Base-by-base conservation (phyloP, 2,113 vertebrate genomes). In the Colaptes auratus region DNA sequence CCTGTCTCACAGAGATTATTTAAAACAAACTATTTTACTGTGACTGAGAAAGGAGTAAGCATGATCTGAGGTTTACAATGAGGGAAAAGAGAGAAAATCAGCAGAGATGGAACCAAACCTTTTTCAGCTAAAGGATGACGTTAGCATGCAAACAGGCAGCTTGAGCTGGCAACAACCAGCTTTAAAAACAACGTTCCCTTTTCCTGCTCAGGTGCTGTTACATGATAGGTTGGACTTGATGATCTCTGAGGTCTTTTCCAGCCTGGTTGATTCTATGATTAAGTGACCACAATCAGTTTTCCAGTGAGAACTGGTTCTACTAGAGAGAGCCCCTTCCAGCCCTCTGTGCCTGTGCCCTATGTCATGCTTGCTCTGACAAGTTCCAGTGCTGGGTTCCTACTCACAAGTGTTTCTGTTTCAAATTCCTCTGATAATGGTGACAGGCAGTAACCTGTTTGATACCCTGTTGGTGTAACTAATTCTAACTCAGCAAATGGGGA, bases 391-490 rank as follows among this genome's bases (percentile, higher is more conserved):
- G 7, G 1, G 55, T 67, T 79, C 33, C 56, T 82, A 35, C 79
- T 86, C 58, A n/a, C 50, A 60, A 70, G 21, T 65, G 61, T 71
- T 92, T 53, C 63, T 72, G 1, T 79, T 93, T 92, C 67, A 55
- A 30, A 50, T 78, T 92, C 36, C 30, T 53, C 33, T 86, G 82
- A 81, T 86, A 72, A 31, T 2, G 0, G 53, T 74, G 72, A 73
- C 91, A 96, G 83, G 42, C 74, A 81, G 67, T 65, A 92, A 74
- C 82, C 69, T 3, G 0, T 87, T 89, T 86, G 72, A 75, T 81
- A 52, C 59, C 59, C n/a, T 82, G 86, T 84, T 95, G 70, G 35
- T 87, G 74, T 90, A 86, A 82, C 63, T 86, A 71, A 83, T 93
- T 92, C 84, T 36, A 79, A 3, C 74, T 85, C 77, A 48, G 91